A percentile compares a stretch with the other conserved stretches of the same genome.
Conservation (phyloP, 2,113 vertebrate genomes). For the Periophthalmus modestus region DNA sequence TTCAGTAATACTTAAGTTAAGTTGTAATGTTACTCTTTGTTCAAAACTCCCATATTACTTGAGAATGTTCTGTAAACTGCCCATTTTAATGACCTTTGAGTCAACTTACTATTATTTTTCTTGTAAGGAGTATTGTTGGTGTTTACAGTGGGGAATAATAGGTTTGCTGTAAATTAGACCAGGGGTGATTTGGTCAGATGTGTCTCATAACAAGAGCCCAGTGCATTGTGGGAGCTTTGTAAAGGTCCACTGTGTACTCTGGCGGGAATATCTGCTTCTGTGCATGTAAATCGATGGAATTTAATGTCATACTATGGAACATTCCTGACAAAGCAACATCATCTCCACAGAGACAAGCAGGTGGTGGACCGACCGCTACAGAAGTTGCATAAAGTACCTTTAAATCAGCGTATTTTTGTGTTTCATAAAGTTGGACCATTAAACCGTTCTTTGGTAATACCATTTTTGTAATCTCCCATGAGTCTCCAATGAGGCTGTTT, state of each 20-base stretch:
- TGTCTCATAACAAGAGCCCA: neutral
- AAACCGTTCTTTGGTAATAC: no score
- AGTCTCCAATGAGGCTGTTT: neutral
- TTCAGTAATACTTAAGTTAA: no score
- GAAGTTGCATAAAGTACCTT: neutral
- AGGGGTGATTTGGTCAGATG: neutral
- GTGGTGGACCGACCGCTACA: neutral
- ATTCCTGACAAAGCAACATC: neutral
- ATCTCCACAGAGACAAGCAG: neutral
- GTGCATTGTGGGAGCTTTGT: neutral
- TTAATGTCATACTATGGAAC: neutral
- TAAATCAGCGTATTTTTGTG: neutral
- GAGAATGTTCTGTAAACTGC: no score
- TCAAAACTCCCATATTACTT: no score
- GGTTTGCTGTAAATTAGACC: neutral
- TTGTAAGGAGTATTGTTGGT: no score
- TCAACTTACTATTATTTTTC: no score
- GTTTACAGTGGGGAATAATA: neutral
- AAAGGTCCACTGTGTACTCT: neutral
- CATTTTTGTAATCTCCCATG: no score
- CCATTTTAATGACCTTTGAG: no score
- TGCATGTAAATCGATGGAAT: no score
- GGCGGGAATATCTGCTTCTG: no score
- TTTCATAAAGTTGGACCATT: neutral
- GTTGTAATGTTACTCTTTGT: no score